Conservation (phyloP, 2,113 vertebrate genomes). For the Tachycineta bicolor region DNA sequence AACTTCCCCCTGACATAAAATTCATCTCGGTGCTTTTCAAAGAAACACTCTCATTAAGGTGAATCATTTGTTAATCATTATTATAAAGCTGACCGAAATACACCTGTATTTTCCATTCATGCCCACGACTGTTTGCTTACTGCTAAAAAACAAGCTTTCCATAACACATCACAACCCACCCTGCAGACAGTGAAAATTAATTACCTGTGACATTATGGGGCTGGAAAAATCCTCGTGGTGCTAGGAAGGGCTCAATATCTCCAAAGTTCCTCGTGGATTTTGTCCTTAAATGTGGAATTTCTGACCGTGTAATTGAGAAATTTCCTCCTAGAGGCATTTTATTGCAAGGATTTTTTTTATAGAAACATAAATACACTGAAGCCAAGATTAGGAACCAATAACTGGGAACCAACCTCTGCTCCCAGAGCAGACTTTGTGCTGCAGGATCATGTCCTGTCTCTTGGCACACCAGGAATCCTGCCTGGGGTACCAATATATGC, state of each 20-base stretch:
- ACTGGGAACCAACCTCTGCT: too few species aligned
- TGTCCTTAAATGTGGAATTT: not conserved
- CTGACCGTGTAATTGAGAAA: not conserved
- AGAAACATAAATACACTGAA: not conserved
- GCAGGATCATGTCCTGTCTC: not conserved
- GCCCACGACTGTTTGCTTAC: not conserved
- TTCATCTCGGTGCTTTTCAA: not conserved
- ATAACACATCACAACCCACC: not conserved
- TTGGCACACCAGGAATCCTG: not conserved
- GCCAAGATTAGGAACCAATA: not conserved
- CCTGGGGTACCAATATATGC: accelerated
- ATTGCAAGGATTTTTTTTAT: not conserved
- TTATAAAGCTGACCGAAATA: conserved; percentile 16
- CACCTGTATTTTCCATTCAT: not conserved
- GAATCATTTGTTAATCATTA: conserved; percentile 51
- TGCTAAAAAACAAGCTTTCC: not conserved
- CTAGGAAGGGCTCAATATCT: not conserved
- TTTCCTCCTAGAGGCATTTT: not conserved
- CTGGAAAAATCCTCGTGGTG: not conserved
- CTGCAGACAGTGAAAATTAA: not conserved
- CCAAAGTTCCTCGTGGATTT: not conserved
- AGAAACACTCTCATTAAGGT: conserved; percentile 11
- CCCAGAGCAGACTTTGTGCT: not conserved
- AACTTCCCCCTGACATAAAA: not conserved
- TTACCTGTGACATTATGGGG: not conserved